Evolutionary conservation across 2,113 vertebrate genomes (phyloP).

Genomic region (Riparia riparia): DNA sequence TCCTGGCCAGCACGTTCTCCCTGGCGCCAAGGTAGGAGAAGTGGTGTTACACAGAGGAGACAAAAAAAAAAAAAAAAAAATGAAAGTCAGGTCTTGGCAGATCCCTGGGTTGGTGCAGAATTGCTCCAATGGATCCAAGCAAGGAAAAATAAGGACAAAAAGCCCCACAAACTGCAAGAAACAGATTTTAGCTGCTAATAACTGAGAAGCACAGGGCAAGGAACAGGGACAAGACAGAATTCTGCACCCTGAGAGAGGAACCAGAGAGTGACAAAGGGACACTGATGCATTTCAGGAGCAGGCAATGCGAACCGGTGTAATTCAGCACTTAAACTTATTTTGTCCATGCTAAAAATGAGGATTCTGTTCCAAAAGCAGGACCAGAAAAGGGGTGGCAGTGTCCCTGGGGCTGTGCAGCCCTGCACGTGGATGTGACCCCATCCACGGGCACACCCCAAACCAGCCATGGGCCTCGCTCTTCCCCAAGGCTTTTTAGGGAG

Average conservation of each 20-base stretch:
- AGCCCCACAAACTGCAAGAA: neutral
- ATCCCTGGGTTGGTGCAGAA: neutral
- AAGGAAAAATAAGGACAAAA: fast-evolving
- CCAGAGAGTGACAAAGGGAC: neutral
- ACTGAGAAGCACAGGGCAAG: neutral
- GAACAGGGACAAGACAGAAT: neutral
- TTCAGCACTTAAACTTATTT: neutral
- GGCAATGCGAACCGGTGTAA: neutral
- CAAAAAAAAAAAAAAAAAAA: neutral
- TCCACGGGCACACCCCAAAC: fast-evolving
- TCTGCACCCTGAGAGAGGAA: neutral
- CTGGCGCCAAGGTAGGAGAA: neutral
- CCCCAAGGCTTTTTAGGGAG: neutral
- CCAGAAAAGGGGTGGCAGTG: neutral
- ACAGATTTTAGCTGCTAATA: neutral
- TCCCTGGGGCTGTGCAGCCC: neutral
- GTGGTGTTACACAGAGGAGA: fast-evolving
- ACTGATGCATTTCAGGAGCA: neutral
- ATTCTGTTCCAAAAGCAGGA: neutral
- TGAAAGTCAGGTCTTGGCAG: neutral
- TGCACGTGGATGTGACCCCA: neutral
- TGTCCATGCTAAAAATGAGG: neutral
- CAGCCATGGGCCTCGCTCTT: fast-evolving
- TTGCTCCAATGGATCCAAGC: neutral
- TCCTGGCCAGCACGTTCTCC: neutral